Percentiles rank a stretch among this genome's conserved stretches.
Conservation (phyloP, 1,140 invertebrate species). For the Heliconius himera region DNA sequence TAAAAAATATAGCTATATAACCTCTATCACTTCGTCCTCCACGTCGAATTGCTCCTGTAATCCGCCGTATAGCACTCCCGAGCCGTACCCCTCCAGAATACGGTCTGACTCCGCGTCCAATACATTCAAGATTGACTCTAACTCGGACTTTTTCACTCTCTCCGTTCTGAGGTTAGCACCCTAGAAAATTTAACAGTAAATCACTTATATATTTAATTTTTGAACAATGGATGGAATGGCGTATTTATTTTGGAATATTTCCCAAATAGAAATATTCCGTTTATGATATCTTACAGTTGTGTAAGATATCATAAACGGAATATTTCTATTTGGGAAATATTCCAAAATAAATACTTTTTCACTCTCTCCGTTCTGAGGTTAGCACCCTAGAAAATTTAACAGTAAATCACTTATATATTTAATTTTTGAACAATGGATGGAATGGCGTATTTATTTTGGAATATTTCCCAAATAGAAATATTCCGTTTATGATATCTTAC, state of each 20-base stretch:
- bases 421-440: not conserved
- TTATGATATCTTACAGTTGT: too few relatives aligned
- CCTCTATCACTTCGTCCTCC: not conserved
- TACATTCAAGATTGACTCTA: slow-evolving; percentile 67
- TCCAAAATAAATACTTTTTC: slow-evolving; percentile 44
- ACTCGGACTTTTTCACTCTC: slow-evolving; percentile 65
- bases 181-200: slow-evolving; percentile 37
- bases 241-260: too few relatives aligned
- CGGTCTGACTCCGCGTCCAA: slow-evolving; percentile 71
- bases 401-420: not conserved
- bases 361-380: slow-evolving; percentile 50
- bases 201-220: not conserved
- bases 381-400: slow-evolving; percentile 45
- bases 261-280: too few relatives aligned
- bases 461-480: too few relatives aligned
- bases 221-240: not conserved
- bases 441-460: too few relatives aligned
- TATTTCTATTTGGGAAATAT: too few relatives aligned
- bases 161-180: slow-evolving; percentile 44
- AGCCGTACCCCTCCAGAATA: slow-evolving; percentile 62
- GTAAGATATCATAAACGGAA: too few relatives aligned
- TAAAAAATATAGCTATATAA: too few relatives aligned
- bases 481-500: too few relatives aligned
- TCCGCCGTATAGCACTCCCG: slow-evolving; percentile 66
- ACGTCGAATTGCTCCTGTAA: slow-evolving; percentile 50